Evolutionary conservation across 2,797 vertebrate genomes (phyloP), one percentile per base, ranked within the genome.

Genomic region (Valencia hispanica): DNA sequence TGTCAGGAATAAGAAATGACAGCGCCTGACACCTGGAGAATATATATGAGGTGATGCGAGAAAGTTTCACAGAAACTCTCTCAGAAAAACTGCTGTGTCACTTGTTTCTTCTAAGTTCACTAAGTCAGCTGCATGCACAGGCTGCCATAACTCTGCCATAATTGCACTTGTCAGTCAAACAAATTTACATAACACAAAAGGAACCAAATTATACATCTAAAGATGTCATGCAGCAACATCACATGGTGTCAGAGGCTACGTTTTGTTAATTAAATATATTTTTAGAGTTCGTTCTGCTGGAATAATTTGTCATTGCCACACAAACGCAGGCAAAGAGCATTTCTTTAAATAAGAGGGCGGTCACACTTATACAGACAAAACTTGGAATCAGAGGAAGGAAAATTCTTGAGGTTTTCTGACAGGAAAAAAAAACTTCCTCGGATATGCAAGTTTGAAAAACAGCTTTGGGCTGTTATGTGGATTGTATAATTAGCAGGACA

Each of bases 401-500:
- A 79, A 71, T 55, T 51, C 74, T 55, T 27, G 47, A 89, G 84
- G 69, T 76, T 89, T 72, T 75, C 78, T 47, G 75, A 84, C 74
- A n/a, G 48, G 65, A n/a, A n/a, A 12, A 5, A 73, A 79, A 47
- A 70, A 74, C 39, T 25, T 57, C 81, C 89, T 80, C 69, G 82
- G 81, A 86, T 74, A 74, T 74, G 74, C 73, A 74, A 86, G 79
- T 88, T 77, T 81, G 55, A 75, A 61, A 83, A 85, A 87, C 77
- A 72, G 83, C 91, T 79, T 69, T 53, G 71, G 89, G 90, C 87
- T 86, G 74, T 82, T 86, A 75, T 81, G 86, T 74, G 72, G 73
- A 79, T 72, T 84, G 79, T 86, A 57, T 83, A 84, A 91, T 81
- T 79, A 76, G 88, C 87, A 85, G 75, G 90, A 84, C 81, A 22